Conservation (phyloP, 1,140 invertebrate species). For the Ceratoteleas bidentatus region DNA sequence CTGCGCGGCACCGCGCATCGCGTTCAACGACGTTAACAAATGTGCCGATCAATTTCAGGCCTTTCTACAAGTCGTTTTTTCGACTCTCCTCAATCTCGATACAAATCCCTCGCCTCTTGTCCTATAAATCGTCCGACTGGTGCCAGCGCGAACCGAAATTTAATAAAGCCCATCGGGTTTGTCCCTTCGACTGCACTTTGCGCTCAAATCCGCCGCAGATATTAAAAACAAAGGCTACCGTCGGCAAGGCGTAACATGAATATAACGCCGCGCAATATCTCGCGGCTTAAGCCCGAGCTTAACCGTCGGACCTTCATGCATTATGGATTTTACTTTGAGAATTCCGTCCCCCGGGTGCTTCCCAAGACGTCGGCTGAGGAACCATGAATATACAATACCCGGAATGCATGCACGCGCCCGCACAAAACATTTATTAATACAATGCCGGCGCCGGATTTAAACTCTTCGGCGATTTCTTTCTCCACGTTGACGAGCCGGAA, state of each 20-base stretch:
- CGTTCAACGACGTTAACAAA: no score
- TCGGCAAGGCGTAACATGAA: slow-evolving; percentile 78
- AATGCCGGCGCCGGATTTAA: no score
- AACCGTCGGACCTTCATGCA: slow-evolving; percentile 79
- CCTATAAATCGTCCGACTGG: no score
- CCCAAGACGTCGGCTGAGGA: slow-evolving; percentile 76
- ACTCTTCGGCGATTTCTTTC: no score
- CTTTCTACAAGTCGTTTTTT: no score
- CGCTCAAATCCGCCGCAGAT: slow-evolving; percentile 65
- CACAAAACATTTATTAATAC: slow-evolving; percentile 54
- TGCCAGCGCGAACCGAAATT: background rate
- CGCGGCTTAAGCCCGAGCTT: slow-evolving; percentile 75
- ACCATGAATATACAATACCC: slow-evolving; percentile 82
- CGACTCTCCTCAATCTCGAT: no score
- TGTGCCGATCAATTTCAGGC: no score
- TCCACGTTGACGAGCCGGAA: no score
- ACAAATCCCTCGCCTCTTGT: no score
- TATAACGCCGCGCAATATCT: slow-evolving; percentile 80
- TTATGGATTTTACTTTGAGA: slow-evolving; percentile 80
- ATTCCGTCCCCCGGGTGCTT: slow-evolving; percentile 54
- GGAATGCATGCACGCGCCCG: slow-evolving; percentile 76
- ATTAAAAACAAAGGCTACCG: slow-evolving; percentile 80
- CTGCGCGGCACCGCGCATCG: no score
- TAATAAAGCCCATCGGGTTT: slow-evolving; percentile 58
- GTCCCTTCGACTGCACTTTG: slow-evolving; percentile 56